Evolutionary conservation across 2,888 invertebrate genomes (phyloP), one percentile per base, ranked within the genome.

Genomic region (Zaprionus bogoriensis): DNA sequence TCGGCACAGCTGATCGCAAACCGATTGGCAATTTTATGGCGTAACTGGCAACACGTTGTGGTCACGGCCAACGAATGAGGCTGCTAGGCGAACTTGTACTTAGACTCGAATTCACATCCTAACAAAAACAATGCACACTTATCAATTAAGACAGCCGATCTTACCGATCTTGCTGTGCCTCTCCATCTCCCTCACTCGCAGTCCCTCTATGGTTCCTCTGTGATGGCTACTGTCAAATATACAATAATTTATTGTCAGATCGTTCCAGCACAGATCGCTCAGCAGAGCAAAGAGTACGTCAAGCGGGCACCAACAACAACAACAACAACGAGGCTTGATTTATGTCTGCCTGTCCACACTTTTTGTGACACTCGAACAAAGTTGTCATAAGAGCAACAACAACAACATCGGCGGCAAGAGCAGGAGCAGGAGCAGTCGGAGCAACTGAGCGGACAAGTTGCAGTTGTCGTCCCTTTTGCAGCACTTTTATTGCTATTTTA

Each of bases 231-330:
- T 84, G 87, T 87, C 82, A 77, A 77, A 77, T 81, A 73, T 66
- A 57, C 78, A 69, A 87, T 82, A 87, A 82, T 84, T 82, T 87
- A 82, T 82, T 68, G 82, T 69, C 64, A 66, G 79, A 70, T 75
- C 83, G 76, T 67, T 67, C 77, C 77, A 73, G 64, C 67, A 36
- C 55, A 36, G 32, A 36, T 36, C 63, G 64, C 57, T 65, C 61
- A 44, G 36, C 58, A 63, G 53, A 52, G 65, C 58, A 63, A 55
- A 52, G 65, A 80, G 79, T 86, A 79, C 73, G 80, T 86, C 87
- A 83, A 69, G 54, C 47, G 54, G 51, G 50, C 50, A 57, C 41
- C 28, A 23, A 48, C 22, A 10, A n/a, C 28, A 46, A 3, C 39
- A 39, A 42, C 51, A 55, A 39, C 63, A 67, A 60, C 64, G 36